Evolutionary conservation across 1,140 invertebrate species (phyloP).

Genomic region (Solen grandis): DNA sequence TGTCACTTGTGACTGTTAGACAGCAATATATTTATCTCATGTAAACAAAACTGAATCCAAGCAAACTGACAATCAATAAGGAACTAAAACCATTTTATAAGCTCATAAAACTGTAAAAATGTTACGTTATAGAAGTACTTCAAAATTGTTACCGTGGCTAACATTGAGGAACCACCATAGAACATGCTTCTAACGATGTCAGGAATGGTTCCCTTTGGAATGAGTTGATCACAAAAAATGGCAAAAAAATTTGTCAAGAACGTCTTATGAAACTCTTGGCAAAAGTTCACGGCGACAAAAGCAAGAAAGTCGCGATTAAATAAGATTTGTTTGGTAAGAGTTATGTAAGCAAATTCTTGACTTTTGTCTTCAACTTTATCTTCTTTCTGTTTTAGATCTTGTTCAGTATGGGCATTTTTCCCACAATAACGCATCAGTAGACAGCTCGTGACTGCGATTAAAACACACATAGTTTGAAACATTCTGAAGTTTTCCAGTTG

Average conservation of each 20-base stretch:
- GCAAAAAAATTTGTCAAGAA: constrained; percentile 68
- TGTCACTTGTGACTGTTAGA: too few species aligned
- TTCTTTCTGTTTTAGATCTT: constrained; percentile 62
- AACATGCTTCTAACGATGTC: constrained; percentile 61
- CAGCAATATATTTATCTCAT: too few species aligned
- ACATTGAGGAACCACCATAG: constrained; percentile 57
- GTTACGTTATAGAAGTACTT: too few species aligned
- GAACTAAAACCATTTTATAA: too few species aligned
- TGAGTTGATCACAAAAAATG: constrained; percentile 68
- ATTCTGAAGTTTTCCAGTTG: constrained; percentile 73
- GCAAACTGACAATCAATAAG: too few species aligned
- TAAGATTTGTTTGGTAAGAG: constrained; percentile 65
- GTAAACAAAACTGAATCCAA: too few species aligned
- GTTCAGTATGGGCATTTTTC: constrained; percentile 69
- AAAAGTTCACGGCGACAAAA: constrained; percentile 73
- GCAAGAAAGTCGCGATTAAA: constrained; percentile 67
- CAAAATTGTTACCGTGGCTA: too few species aligned
- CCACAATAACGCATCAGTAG: constrained; percentile 73
- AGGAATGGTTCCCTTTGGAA: constrained; percentile 54
- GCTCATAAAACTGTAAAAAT: too few species aligned
- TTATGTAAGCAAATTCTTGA: constrained; percentile 56
- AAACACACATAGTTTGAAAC: constrained; percentile 73
- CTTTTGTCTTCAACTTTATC: constrained; percentile 16
- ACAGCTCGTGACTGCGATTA: constrained; percentile 68
- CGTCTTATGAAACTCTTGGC: constrained; percentile 67